These are phyloP conservation scores for Chiloscyllium plagiosum DNA, from an alignment of 2,113 vertebrate genomes.

Conservation along the genomic window DNA sequence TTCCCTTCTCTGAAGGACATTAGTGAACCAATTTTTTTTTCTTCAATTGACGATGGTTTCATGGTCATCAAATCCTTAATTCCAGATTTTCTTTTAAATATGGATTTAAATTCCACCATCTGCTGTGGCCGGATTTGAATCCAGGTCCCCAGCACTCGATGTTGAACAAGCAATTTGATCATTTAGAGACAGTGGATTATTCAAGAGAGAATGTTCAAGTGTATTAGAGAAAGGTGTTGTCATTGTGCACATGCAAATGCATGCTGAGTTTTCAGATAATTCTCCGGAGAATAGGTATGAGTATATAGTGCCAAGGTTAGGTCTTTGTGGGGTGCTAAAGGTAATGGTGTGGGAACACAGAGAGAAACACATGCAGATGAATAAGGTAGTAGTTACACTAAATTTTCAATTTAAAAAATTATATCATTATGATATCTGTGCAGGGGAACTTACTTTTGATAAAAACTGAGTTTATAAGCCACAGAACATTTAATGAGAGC, in stretches of 20 bases:
- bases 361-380: not conserved
- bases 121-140: too few relatives aligned
- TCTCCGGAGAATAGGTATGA: too few relatives aligned
- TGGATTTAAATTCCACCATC: too few relatives aligned
- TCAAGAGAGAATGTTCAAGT: not conserved
- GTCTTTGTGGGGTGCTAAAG: not conserved
- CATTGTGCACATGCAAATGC: not conserved
- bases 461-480: not conserved
- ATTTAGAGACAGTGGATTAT: not conserved
- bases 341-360: not conserved
- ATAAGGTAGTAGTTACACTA: not conserved
- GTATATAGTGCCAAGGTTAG: not conserved
- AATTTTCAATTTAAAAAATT: not conserved
- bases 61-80: too few relatives aligned
- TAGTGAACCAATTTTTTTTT: too few relatives aligned
- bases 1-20: too few relatives aligned
- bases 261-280: not conserved
- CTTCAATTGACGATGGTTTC: too few relatives aligned
- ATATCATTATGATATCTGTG: not conserved
- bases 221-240: not conserved
- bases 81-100: too few relatives aligned
- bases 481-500: not conserved
- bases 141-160: not conserved
- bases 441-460: not conserved
- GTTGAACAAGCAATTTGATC: not conserved